Evolutionary conservation across 2,113 vertebrate genomes (phyloP).

Genomic region (Nerophis lumbriciformis): DNA sequence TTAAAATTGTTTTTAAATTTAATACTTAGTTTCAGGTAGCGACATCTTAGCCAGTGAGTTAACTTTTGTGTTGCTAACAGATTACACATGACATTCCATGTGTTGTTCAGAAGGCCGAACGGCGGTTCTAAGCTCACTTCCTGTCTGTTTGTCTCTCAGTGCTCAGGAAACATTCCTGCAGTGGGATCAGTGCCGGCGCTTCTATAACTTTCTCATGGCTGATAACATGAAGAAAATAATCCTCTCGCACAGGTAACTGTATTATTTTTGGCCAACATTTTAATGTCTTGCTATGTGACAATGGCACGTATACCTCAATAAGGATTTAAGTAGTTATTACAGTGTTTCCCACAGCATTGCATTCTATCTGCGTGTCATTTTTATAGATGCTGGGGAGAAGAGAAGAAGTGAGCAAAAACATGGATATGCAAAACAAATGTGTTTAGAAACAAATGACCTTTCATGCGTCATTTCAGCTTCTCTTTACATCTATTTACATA

Average conservation of each 20-base stretch:
- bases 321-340: background rate
- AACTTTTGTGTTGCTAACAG: conserved; percentile 41
- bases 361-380: too few species aligned
- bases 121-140: conserved; percentile 36
- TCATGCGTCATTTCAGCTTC: too few species aligned
- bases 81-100: conserved; percentile 40
- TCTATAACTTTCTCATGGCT: conserved; percentile 99
- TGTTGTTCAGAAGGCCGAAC: conserved; percentile 41
- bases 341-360: too few species aligned
- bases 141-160: conserved; percentile 65
- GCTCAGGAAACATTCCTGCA: conserved; percentile 98
- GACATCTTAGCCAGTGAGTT: conserved; percentile 12
- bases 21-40: background rate
- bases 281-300: background rate
- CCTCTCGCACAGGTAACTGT: conserved; percentile 86
- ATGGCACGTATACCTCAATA: background rate
- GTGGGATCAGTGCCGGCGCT: conserved; percentile 95
- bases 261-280: background rate
- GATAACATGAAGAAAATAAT: conserved; percentile 99
- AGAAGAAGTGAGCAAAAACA: too few species aligned
- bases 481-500: too few species aligned
- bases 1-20: background rate
- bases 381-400: too few species aligned
- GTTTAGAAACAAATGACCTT: too few species aligned
- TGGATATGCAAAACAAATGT: too few species aligned